Base-by-base conservation (phyloP, 2,797 vertebrate genomes). In the Falco cherrug region DNA sequence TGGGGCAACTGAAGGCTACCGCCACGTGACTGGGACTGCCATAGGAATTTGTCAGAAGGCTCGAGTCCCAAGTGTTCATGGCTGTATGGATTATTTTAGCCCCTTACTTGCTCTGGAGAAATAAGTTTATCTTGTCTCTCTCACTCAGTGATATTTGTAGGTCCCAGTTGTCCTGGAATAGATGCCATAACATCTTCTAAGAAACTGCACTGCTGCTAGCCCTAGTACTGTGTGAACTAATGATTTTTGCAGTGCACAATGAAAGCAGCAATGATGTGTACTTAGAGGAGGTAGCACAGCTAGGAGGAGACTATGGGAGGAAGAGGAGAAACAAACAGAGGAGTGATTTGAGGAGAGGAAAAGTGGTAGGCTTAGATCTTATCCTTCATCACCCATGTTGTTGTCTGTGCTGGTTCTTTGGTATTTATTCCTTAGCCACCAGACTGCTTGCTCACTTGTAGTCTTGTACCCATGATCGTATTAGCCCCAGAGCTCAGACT, bases 21-120 rank as follows among this genome's bases (percentile, higher is more conserved):
- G 13, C 11, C 1, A 0, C 4, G 0, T 57, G 80, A 51, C 17
- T 69, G 53, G 39, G 43, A 73, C 41, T 61, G 79, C 25, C 21
- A 3, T 1, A 60, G 43, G 39, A 51, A 35, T 61, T 50, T 64
- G 16, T 71, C 29, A 77, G 48, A 47, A 74, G 33, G 16, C 15
- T 19, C 10, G 9, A 22, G 13, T 88, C 21, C 21, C 26, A 26
- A 51, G 50, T 29, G 19, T 61, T 91, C 3, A 1, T 78, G 39
- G 16, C 37, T 91, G 7, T 53, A 24, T 21, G 43, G 6, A 4
- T 68, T 75, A 47, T 69, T 93, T 84, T 67, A 77, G 29, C 43
- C 37, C 81, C 15, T 56, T 68, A 65, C 3, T 47, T 82, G 31
- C 19, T 63, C 47, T 61, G 26, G 22, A 68, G 33, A 69, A 86